Evolutionary conservation across 2,888 invertebrate species (phyloP), one percentile per base, ranked within the genome.

Genomic region (Ceraclea dissimilis): DNA sequence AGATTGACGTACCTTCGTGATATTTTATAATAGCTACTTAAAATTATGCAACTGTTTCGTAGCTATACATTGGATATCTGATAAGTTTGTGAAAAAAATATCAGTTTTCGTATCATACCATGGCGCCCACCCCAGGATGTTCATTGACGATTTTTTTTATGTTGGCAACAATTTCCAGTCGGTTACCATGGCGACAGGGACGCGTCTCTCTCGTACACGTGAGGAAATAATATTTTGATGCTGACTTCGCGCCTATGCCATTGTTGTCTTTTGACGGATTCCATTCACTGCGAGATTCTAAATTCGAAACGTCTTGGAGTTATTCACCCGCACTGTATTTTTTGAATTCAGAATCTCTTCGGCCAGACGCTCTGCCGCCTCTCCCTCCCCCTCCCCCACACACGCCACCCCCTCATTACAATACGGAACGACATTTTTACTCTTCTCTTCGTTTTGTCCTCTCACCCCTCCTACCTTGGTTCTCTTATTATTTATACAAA

Each of bases 401-500:
- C 51, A 43, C 52, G 57, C 39, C 53, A 51, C 49, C 44, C 52
- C 47, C 57, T 57, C 56, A 59, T 59, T 53, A 58, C 58, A 60
- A 58, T 60, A 62, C 59, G 54, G 51, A 56, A 62, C 59, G 62
- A 62, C 64, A 64, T 65, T 63, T 64, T 69, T 68, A 70, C 69
- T 68, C 69, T 70, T 69, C 66, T 68, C 68, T 68, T 67, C 67
- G 68, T 69, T 70, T 69, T 69, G 69, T 69, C 69, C 67, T 68
- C 68, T 67, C 48, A 18, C 52, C 20, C 56, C 53, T 51, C 22
- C 50, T 18, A 16, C 59, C 69, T 67, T 60, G 2, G 39, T 39
- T 39, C 39, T 72, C 78, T 76, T 76, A 77, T 77, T 77, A 77
- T 76, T 77, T 78, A 77, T 77, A 78, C 77, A 78, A 77, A 78